These are phyloP conservation scores for Lithobates pipiens DNA, from an alignment of 2,797 vertebrate genomes.

Conservation along the genomic window DNA sequence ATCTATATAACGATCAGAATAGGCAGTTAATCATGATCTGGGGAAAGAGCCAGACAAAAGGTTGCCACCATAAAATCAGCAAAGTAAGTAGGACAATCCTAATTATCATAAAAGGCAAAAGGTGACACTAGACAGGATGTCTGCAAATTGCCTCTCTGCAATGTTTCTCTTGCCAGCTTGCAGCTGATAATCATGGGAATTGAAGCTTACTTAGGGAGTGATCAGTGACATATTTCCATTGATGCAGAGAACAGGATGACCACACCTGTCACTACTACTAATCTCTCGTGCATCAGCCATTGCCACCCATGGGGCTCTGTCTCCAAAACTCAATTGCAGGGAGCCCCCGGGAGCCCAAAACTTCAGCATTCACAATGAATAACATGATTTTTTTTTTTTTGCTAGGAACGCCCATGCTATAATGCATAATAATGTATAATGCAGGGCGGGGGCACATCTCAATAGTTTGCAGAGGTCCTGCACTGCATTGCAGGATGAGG, in stretches of 20 bases:
- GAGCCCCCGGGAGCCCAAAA: too few species aligned
- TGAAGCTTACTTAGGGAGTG: not conserved
- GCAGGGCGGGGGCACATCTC: too few species aligned
- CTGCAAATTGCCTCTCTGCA: conserved; percentile 3
- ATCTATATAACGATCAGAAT: not conserved
- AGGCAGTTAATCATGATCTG: conserved; percentile 6
- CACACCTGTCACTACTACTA: not conserved
- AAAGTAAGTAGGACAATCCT: not conserved
- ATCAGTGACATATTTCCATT: not conserved
- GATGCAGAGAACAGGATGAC: not conserved
- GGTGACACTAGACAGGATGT: conserved; percentile 17
- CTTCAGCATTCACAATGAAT: too few species aligned
- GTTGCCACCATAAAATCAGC: conserved; percentile 8
- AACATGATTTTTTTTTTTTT: too few species aligned
- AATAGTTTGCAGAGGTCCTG: too few species aligned
- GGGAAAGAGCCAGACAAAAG: not conserved
- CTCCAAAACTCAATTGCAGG: not conserved
- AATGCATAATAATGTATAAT: too few species aligned
- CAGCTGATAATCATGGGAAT: conserved; percentile 3
- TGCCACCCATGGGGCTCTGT: not conserved
- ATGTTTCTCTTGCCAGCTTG: not conserved
- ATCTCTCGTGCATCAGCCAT: not conserved
- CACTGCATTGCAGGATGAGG: too few species aligned
- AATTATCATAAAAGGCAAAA: conserved; percentile 26
- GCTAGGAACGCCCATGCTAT: too few species aligned